Percentiles rank a stretch among this genome's conserved stretches.
phyloP scores from a whole-genome alignment of 2,797 vertebrate species.

The Macroramphosus scolopax region DNA sequence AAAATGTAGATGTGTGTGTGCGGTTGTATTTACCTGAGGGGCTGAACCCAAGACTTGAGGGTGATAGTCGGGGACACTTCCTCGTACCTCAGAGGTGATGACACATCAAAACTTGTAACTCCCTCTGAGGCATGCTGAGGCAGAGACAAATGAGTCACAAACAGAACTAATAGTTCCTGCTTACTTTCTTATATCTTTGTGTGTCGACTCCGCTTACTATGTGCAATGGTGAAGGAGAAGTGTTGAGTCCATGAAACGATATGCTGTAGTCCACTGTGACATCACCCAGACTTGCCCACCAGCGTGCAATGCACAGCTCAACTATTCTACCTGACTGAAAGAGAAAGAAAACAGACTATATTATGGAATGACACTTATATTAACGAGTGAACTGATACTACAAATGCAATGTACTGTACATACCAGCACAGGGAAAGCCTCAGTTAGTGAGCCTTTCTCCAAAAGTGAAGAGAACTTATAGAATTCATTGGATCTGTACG shows the following conservation, averaged over 20 bases:
- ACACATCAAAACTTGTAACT: slow-evolving; percentile 90
- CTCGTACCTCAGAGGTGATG: slow-evolving; percentile 90
- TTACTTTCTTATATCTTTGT: background rate
- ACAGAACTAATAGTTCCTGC: background rate
- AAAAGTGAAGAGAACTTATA: slow-evolving; percentile 95
- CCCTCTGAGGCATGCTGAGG: slow-evolving; percentile 93
- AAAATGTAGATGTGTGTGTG: background rate
- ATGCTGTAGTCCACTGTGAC: slow-evolving; percentile 92
- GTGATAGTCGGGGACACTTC: slow-evolving; percentile 92
- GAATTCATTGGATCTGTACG: slow-evolving; percentile 96
- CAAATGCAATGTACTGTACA: background rate
- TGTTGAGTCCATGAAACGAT: slow-evolving; percentile 91
- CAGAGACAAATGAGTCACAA: slow-evolving; percentile 17
- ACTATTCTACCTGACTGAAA: slow-evolving; percentile 87
- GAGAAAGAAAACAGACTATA: slow-evolving; percentile 17
- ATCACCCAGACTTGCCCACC: slow-evolving; percentile 98
- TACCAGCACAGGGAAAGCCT: slow-evolving; percentile 96
- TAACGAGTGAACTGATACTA: background rate
- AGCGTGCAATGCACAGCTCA: slow-evolving; percentile 95
- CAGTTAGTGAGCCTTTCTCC: slow-evolving; percentile 91
- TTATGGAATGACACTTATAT: background rate
- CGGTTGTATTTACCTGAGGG: slow-evolving; percentile 82
- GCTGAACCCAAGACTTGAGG: slow-evolving; percentile 97
- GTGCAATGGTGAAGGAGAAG: slow-evolving; percentile 86
- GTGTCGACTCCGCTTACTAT: slow-evolving; percentile 82